Percentiles rank a stretch among this genome's conserved stretches.
Conservation (phyloP, 2,113 vertebrate species). For the Burhinus bistriatus region DNA sequence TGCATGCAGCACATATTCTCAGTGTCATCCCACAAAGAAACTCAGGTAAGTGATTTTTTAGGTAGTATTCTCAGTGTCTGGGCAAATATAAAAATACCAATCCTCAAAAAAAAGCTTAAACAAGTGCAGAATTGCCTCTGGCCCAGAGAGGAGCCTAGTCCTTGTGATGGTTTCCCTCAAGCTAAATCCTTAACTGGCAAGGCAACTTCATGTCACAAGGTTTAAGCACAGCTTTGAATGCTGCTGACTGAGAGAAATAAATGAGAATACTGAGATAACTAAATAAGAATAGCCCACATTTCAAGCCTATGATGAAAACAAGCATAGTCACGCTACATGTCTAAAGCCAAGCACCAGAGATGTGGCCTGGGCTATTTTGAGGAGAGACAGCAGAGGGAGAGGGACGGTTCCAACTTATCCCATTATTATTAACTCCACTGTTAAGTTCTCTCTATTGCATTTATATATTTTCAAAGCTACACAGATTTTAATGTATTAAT, state of each 20-base stretch:
- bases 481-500: not conserved
- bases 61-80: not conserved
- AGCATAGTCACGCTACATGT: not conserved
- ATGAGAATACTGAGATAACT: not conserved
- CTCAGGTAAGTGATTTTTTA: not conserved
- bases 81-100: not conserved
- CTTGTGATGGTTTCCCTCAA: not conserved
- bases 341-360: not conserved
- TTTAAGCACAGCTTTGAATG: not conserved
- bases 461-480: not conserved
- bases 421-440: not conserved
- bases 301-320: not conserved
- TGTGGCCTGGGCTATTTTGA: not conserved
- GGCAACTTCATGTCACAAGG: not conserved
- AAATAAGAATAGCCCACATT: not conserved
- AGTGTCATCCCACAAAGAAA: not conserved
- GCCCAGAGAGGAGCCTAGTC: not conserved
- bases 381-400: not conserved
- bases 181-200: not conserved
- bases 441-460: not conserved
- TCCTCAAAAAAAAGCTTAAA: not conserved
- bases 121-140: not conserved
- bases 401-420: not conserved
- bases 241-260: not conserved
- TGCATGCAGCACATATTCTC: not conserved